Percentiles rank a stretch among this genome's conserved stretches.
Conservation (phyloP, 1,140 invertebrate genomes). For the Trichonephila inaurata region DNA sequence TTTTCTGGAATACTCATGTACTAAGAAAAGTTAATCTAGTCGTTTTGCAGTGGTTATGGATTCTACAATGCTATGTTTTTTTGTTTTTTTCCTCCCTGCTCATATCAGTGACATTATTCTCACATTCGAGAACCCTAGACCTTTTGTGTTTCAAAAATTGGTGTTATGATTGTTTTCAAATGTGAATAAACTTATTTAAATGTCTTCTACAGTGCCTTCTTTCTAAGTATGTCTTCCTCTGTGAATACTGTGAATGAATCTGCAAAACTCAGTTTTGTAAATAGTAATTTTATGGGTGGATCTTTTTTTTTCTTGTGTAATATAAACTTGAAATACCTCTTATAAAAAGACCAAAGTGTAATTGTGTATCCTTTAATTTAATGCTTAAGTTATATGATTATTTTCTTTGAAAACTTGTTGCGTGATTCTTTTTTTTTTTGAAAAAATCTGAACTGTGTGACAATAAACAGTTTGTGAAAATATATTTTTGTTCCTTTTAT, state of each 20-base stretch:
- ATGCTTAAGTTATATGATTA: constrained; percentile 75
- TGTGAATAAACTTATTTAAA: constrained; percentile 23
- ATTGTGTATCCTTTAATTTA: constrained; percentile 75
- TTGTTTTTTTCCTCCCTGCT: not conserved
- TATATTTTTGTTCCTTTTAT: not conserved
- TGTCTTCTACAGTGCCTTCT: constrained; percentile 67
- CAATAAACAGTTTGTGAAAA: constrained; percentile 75
- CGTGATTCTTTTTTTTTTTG: constrained; percentile 55
- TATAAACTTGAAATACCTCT: constrained; percentile 75
- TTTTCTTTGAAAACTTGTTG: constrained; percentile 56
- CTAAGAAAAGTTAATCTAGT: constrained; percentile 72
- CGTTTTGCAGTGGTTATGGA: constrained; percentile 67
- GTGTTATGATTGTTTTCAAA: constrained; percentile 17
- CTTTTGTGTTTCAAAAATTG: not conserved
- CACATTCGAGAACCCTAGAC: not conserved
- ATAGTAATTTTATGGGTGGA: constrained; percentile 71
- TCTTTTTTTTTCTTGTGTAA: constrained; percentile 65
- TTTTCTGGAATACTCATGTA: constrained; percentile 42
- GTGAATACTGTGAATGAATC: constrained; percentile 12
- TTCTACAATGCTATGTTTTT: constrained; percentile 48
- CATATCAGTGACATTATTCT: not conserved
- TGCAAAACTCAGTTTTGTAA: constrained; percentile 62
- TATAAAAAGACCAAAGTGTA: constrained; percentile 73
- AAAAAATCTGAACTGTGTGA: constrained; percentile 70
- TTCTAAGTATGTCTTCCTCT: constrained; percentile 63